Evolutionary conservation across 2,113 vertebrate species (phyloP).

Genomic region (Haemorhous mexicanus): DNA sequence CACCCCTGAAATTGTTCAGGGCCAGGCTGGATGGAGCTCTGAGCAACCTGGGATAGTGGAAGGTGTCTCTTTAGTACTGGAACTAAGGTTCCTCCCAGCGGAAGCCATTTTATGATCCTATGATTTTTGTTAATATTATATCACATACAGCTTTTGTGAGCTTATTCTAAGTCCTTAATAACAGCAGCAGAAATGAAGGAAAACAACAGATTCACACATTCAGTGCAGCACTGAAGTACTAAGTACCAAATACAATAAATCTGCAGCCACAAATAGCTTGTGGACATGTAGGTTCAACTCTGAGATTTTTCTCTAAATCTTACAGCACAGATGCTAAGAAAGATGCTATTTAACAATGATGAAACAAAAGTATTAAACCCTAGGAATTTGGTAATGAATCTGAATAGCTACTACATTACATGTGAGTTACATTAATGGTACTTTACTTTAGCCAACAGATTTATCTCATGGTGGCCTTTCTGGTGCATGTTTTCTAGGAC

Average conservation of each 20-base stretch:
- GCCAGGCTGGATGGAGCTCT: not conserved
- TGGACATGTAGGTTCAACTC: rapidly evolving
- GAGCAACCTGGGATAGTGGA: not conserved
- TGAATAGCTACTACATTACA: not conserved
- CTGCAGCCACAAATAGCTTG: not conserved
- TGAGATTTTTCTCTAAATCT: not conserved
- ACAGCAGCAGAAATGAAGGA: not conserved
- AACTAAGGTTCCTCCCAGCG: not conserved
- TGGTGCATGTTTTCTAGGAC: not conserved
- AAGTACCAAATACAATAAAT: not conserved
- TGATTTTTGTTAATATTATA: not conserved
- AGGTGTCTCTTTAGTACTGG: not conserved
- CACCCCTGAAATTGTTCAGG: too few species aligned
- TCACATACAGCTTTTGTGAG: not conserved
- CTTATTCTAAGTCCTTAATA: not conserved
- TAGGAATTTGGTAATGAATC: not conserved
- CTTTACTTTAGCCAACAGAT: not conserved
- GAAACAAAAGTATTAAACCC: not conserved
- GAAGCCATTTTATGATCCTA: not conserved
- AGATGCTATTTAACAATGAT: not conserved
- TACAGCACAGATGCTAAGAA: not conserved
- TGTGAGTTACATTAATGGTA: not conserved
- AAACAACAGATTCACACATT: not conserved
- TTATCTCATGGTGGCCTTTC: not conserved
- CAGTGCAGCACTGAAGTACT: not conserved